Percentiles rank a stretch among this genome's conserved stretches.
phyloP scores from a whole-genome alignment of 2,797 vertebrate species.

The Hydrolagus colliei region DNA sequence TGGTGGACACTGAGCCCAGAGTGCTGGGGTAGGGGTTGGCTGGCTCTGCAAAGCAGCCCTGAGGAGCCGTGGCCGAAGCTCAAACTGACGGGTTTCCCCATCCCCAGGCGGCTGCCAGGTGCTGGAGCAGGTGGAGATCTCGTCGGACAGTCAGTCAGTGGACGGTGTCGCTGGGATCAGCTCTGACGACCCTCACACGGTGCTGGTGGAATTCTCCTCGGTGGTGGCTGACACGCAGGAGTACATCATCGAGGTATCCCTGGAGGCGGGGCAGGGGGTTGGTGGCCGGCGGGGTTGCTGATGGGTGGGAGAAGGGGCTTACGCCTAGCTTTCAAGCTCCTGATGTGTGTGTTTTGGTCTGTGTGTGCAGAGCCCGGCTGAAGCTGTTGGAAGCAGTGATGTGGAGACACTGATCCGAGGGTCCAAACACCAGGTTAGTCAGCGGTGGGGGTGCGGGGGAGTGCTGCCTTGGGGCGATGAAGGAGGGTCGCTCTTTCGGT shows the following conservation, averaged over 20 bases:
- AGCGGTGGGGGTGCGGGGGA: too few species aligned
- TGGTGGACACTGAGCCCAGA: too few species aligned
- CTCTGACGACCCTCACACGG: conserved; percentile 80
- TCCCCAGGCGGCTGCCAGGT: conserved; percentile 74
- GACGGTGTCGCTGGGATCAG: conserved; percentile 66
- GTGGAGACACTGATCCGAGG: not conserved
- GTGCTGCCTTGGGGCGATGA: too few species aligned
- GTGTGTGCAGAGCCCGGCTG: not conserved
- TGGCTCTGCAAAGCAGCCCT: too few species aligned
- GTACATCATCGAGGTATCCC: conserved; percentile 86
- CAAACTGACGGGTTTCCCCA: not conserved
- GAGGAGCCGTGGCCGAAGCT: too few species aligned
- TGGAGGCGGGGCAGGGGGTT: accelerated
- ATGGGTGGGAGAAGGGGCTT: too few species aligned
- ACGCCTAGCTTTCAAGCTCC: too few species aligned
- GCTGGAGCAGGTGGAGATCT: conserved; percentile 52
- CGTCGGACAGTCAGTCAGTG: conserved; percentile 59
- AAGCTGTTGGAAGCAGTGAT: conserved; percentile 1
- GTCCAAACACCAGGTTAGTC: conserved; percentile 21
- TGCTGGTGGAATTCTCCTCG: conserved; percentile 93
- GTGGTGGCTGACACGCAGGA: conserved; percentile 96
- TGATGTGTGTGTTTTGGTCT: too few species aligned
- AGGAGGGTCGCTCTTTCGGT: too few species aligned
- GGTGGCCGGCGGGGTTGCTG: not conserved
- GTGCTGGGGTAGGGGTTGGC: too few species aligned